Evolutionary conservation across 2,797 vertebrate species (phyloP).

Genomic region (Thamnophis elegans): DNA sequence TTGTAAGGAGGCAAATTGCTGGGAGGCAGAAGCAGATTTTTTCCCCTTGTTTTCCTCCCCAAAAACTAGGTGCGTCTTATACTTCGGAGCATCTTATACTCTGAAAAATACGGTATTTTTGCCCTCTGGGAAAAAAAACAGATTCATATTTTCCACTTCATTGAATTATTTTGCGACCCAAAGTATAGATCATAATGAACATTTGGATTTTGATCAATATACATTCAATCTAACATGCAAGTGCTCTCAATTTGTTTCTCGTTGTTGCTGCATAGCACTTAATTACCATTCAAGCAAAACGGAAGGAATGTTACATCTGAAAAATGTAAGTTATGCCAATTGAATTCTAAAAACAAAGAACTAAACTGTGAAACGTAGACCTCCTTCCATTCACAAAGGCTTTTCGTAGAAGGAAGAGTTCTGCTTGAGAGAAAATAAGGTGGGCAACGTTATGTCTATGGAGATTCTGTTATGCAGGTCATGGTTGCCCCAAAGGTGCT

Average conservation of each 20-base stretch:
- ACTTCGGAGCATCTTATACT: no score
- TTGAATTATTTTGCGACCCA: background rate
- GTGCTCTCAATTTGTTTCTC: background rate
- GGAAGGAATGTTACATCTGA: background rate
- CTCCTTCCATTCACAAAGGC: background rate
- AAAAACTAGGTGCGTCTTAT: no score
- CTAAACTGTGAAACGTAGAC: background rate
- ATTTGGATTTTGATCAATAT: background rate
- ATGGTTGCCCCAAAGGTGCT: no score
- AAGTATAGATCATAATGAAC: background rate
- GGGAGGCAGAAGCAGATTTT: no score
- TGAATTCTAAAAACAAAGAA: background rate
- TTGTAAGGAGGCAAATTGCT: no score
- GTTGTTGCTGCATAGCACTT: background rate
- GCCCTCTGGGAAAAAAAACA: background rate
- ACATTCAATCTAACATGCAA: background rate
- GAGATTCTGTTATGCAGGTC: no score
- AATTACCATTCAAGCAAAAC: background rate
- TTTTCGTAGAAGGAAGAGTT: background rate
- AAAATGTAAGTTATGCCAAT: background rate
- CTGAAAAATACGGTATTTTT: no score
- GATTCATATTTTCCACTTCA: background rate
- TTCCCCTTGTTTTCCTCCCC: no score
- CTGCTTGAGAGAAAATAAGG: background rate
- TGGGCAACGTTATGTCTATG: background rate